Conservation (phyloP, 2,113 vertebrate species). For the Nothoprocta perdicaria region DNA sequence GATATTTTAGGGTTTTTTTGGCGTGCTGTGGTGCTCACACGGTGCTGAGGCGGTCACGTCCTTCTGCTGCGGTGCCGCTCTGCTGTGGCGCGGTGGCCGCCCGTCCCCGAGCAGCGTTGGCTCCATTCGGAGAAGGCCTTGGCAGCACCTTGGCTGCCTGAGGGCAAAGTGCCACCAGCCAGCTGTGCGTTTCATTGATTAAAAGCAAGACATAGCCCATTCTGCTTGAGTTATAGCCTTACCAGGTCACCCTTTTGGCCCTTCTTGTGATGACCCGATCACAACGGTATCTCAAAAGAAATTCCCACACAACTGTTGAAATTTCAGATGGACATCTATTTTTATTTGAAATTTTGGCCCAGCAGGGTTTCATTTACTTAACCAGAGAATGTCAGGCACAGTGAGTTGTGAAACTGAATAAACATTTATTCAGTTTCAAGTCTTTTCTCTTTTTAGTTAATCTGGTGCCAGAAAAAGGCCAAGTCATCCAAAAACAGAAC, state of each 20-base stretch:
- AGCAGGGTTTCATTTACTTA: not conserved
- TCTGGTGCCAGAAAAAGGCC: not conserved
- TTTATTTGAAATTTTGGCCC: not conserved
- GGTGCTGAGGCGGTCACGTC: not conserved
- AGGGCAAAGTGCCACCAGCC: not conserved
- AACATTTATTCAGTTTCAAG: rapidly evolving
- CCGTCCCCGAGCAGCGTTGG: rapidly evolving
- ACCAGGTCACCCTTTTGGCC: not conserved
- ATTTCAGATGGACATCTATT: not conserved
- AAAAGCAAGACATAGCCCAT: not conserved
- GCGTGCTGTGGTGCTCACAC: not conserved
- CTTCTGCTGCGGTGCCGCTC: not conserved
- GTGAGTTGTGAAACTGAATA: not conserved
- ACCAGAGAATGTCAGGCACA: not conserved
- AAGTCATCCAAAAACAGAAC: not conserved
- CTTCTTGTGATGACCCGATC: not conserved
- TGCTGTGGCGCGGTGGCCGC: rapidly evolving
- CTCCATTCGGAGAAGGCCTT: not conserved
- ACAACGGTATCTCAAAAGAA: not conserved
- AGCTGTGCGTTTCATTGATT: not conserved
- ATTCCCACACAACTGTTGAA: not conserved
- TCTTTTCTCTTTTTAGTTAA: not conserved
- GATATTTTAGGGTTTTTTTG: not conserved
- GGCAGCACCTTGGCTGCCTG: not conserved
- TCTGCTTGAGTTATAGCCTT: not conserved